A percentile compares a stretch with the other conserved stretches of the same genome.
phyloP scores from a whole-genome alignment of 2,797 vertebrate genomes.

The Smutsia temminckii region DNA sequence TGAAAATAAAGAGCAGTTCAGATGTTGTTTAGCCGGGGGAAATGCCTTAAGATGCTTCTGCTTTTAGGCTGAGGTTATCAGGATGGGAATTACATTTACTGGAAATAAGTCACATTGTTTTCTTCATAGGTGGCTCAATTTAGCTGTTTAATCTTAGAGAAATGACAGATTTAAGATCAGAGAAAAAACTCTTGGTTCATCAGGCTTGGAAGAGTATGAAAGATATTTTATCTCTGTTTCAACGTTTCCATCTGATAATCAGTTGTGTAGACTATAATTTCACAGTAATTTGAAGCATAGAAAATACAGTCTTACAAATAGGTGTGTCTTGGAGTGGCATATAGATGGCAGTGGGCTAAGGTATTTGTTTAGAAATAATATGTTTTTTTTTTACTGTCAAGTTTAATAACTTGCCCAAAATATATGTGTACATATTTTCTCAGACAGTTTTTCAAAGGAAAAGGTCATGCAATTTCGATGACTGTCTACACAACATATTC shows the following conservation, averaged over 20 bases:
- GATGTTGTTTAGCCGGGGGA: slow-evolving; percentile 15
- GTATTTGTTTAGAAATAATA: slow-evolving; percentile 73
- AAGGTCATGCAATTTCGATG: slow-evolving; percentile 71
- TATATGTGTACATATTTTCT: slow-evolving; percentile 63
- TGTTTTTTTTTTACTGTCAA: slow-evolving; percentile 54
- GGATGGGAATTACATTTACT: slow-evolving; percentile 55
- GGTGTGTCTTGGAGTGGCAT: slow-evolving; percentile 50
- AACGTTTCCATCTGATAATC: slow-evolving; percentile 68
- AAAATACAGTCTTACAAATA: slow-evolving; percentile 69
- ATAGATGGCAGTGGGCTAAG: slow-evolving; percentile 13
- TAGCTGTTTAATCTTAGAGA: slow-evolving; percentile 74
- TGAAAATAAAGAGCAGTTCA: neutral
- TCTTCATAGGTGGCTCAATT: slow-evolving; percentile 65
- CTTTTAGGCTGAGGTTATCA: slow-evolving; percentile 44
- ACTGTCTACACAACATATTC: slow-evolving; percentile 7
- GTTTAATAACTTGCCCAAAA: slow-evolving; percentile 71
- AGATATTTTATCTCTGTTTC: slow-evolving; percentile 61
- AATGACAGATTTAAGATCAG: slow-evolving; percentile 66
- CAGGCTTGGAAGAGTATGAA: slow-evolving; percentile 47
- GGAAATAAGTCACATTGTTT: slow-evolving; percentile 70
- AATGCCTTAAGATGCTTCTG: neutral
- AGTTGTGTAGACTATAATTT: slow-evolving; percentile 71
- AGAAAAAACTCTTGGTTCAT: slow-evolving; percentile 55
- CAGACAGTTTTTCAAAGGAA: slow-evolving; percentile 60
- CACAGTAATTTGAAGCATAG: slow-evolving; percentile 69